phyloP scores from a whole-genome alignment of 23 tunicate genomes.

The Halocynthia aurantium region DNA sequence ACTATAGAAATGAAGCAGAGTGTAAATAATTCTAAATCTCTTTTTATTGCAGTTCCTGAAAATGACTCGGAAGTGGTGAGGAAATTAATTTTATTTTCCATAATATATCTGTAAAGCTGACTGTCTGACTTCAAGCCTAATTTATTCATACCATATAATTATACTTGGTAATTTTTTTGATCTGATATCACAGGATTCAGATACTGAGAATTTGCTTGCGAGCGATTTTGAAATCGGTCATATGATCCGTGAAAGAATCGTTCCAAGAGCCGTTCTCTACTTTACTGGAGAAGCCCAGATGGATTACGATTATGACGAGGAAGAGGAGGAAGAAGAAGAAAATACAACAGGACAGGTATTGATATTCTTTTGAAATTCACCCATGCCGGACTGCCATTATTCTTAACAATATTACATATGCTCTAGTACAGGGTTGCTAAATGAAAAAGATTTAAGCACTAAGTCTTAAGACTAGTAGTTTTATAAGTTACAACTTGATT shows the following conservation, averaged over 20 bases:
- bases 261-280: conserved; percentile 93
- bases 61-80: conserved; percentile 75
- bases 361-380: background rate
- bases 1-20: no score
- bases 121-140: background rate
- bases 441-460: no score
- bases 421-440: no score
- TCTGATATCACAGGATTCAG: conserved; percentile 50
- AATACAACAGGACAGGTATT: conserved; percentile 24
- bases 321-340: conserved; percentile 88
- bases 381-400: background rate
- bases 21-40: no score
- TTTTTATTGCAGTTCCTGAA: conserved; percentile 46
- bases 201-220: conserved; percentile 85
- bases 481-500: no score
- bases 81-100: background rate
- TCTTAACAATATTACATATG: no score
- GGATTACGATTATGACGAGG: conserved; percentile 77
- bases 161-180: background rate
- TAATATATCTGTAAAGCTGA: background rate
- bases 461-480: no score
- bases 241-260: conserved; percentile 76
- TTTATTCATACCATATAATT: no score
- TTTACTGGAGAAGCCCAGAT: conserved; percentile 97
- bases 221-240: conserved; percentile 97